Base-by-base conservation (phyloP, 1,140 invertebrate species). In the Apis florea region DNA sequence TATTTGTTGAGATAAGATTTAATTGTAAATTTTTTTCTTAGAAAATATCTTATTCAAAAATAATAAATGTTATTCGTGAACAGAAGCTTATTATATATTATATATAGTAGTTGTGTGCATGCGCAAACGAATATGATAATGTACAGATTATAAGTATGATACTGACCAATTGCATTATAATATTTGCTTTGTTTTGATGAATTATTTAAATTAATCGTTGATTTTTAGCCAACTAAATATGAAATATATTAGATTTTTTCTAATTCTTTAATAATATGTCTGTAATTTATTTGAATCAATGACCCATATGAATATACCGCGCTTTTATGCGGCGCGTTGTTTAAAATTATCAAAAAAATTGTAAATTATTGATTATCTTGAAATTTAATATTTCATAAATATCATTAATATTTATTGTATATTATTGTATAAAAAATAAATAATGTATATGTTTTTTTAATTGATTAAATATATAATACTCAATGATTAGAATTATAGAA, bases 91-190 rank as follows among this genome's bases (percentile, higher is more conserved):
- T 21, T 64, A n/a, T 3, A 10, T 13, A 21, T 40, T 40, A 6
- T 40, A 40, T 40, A 19, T 5, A 40, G 4, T 13, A 24, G 1
- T 1, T 17, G 4, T 12, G 6, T 56, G 56, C 31, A 12, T 61
- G 74, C 74, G 80, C 80, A 70, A 69, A 47, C n/a, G 56, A 58
- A 12, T 70, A 12, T 70, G 24, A 56, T 56, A 82, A 70, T 77
- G 47, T 66, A 58, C n/a, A 47, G 19, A 13, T 24, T n/a, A 49
- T 31, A 49, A 40, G 31, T 40, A 53, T 49, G n/a, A 21, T 31
- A 74, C 21, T 26, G 10, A 2, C 31, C 17, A 73, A n/a, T 53
- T 58, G 71, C 70, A 76, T 71, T 79, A 64, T 79, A 67, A 79
- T 58, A 54, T 63, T 82, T 59, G 0, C 5, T 49, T 75, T 47